These are phyloP conservation scores for Parasteatoda tepidariorum DNA, from an alignment of 1,140 invertebrate genomes.

Conservation along the genomic window DNA sequence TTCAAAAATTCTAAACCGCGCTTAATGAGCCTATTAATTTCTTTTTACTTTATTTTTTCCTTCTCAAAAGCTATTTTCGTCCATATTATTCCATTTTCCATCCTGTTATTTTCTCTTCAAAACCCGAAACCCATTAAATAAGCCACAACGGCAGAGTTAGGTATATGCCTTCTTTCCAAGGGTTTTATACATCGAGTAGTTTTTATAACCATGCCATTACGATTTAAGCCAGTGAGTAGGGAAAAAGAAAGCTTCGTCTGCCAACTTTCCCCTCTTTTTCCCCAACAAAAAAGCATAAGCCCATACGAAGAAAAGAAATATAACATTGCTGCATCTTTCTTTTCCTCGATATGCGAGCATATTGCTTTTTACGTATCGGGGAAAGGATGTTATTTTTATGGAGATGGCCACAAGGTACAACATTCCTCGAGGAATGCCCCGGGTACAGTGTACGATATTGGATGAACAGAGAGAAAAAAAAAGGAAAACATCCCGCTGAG, in stretches of 20 bases:
- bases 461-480: neutral
- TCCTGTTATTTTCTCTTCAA: neutral
- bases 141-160: neutral
- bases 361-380: conserved; percentile 44
- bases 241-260: neutral
- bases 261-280: conserved; percentile 19
- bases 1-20: too few species aligned
- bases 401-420: conserved; percentile 38
- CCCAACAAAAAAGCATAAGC: neutral
- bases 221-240: conserved; percentile 15
- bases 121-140: neutral
- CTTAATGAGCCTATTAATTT: too few species aligned
- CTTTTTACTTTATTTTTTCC: too few species aligned
- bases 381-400: conserved; percentile 34
- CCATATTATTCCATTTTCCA: neutral
- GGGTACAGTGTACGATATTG: neutral
- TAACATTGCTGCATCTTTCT: neutral
- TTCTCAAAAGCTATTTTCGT: too few species aligned
- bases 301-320: neutral
- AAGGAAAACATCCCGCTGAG: conserved; percentile 5
- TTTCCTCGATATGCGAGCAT: conserved; percentile 16
- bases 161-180: neutral
- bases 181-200: neutral
- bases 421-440: conserved; percentile 6
- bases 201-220: conserved; percentile 37